Conservation (phyloP, 2,888 invertebrate genomes). For the Crepidodera aurea region DNA sequence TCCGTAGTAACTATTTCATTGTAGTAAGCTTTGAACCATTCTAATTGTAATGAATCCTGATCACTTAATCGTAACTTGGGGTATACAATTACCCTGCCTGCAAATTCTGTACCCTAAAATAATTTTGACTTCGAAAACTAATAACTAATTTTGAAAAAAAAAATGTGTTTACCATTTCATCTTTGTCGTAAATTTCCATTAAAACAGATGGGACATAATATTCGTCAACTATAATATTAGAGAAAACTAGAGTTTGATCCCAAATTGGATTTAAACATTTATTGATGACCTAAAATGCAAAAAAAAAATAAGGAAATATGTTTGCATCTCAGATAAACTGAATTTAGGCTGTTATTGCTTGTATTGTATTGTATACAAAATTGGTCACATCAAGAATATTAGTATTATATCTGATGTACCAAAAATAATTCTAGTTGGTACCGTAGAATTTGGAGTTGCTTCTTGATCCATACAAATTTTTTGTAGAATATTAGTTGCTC, state of each 20-base stretch:
- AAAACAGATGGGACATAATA: conserved; percentile 59
- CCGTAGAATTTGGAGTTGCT: too few species aligned
- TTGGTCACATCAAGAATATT: too few species aligned
- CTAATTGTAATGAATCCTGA: conserved; percentile 54
- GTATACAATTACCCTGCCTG: conserved; percentile 60
- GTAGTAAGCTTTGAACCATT: conserved; percentile 60
- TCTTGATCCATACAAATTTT: too few species aligned
- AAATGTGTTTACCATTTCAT: conserved; percentile 57
- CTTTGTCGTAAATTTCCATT: conserved; percentile 62
- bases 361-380: too few species aligned
- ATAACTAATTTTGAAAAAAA: too few species aligned
- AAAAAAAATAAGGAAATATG: not conserved
- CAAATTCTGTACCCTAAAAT: conserved; percentile 56
- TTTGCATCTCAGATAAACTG: too few species aligned
- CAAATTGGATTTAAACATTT: conserved; percentile 68
- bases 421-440: too few species aligned
- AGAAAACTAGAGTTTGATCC: conserved; percentile 67
- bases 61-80: conserved; percentile 61
- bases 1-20: conserved; percentile 57
- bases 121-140: too few species aligned
- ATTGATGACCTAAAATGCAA: conserved; percentile 40
- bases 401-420: too few species aligned
- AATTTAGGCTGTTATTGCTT: too few species aligned
- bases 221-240: conserved; percentile 60
- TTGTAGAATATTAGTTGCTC: too few species aligned